These are phyloP conservation scores for Actenoides hombroni DNA, from an alignment of 2,113 vertebrate genomes.

Conservation along the genomic window DNA sequence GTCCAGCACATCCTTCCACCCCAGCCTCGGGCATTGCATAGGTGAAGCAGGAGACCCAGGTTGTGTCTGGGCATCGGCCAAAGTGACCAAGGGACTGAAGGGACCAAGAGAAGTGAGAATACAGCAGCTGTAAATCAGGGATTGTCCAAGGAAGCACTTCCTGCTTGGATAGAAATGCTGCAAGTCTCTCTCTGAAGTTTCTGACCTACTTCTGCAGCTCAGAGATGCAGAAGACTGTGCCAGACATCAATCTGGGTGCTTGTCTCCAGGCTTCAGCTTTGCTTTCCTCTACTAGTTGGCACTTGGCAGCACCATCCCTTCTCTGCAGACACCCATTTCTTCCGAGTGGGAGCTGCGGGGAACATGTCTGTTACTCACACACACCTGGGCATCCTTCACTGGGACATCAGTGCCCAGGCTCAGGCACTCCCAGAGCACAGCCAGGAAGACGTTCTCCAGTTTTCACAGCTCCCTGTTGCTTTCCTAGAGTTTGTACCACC, in stretches of 20 bases:
- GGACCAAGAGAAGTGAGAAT: background rate
- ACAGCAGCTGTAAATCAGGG: background rate
- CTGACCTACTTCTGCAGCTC: slow-evolving; percentile 1
- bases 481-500: background rate
- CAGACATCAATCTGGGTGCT: background rate
- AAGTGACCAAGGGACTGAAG: background rate
- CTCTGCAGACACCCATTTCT: background rate
- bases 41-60: background rate
- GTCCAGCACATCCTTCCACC: background rate
- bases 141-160: background rate
- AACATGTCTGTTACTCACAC: background rate
- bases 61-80: background rate
- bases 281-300: background rate
- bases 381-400: background rate
- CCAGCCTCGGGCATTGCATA: background rate
- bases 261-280: background rate
- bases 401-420: background rate
- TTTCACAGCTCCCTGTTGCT: background rate
- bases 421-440: background rate
- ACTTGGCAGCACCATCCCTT: background rate
- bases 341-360: background rate
- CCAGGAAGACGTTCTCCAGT: background rate
- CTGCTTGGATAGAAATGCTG: background rate
- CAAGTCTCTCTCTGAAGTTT: background rate
- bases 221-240: background rate